phyloP scores from a whole-genome alignment of 1,140 invertebrate species.

The Pseudobourletiella spinata region DNA sequence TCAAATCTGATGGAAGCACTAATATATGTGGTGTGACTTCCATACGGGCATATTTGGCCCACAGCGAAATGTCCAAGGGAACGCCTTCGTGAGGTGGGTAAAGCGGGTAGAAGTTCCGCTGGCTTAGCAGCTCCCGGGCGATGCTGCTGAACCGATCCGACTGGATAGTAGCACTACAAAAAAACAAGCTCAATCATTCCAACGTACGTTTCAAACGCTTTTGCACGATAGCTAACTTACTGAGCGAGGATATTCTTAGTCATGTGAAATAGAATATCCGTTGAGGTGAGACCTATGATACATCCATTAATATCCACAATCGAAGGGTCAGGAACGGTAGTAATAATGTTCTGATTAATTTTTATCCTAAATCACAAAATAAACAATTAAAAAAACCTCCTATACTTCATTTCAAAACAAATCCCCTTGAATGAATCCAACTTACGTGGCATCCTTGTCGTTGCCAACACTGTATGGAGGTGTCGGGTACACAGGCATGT shows the following conservation, averaged over 20 bases:
- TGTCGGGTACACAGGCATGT: slow-evolving; percentile 70
- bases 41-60: slow-evolving; percentile 56
- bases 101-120: slow-evolving; percentile 72
- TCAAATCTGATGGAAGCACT: slow-evolving; percentile 71
- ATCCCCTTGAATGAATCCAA: too few species aligned
- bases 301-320: slow-evolving; percentile 66
- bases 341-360: background rate
- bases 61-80: slow-evolving; percentile 58
- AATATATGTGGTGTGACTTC: slow-evolving; percentile 67
- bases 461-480: slow-evolving; percentile 48
- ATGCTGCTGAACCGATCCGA: slow-evolving; percentile 59
- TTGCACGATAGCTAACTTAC: slow-evolving; percentile 49
- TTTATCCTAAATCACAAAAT: background rate
- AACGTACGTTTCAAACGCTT: too few species aligned
- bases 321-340: slow-evolving; percentile 60
- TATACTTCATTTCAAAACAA: too few species aligned
- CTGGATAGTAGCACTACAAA: slow-evolving; percentile 14
- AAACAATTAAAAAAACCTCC: too few species aligned
- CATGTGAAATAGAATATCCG: slow-evolving; percentile 71
- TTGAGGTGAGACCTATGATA: slow-evolving; percentile 65
- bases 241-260: slow-evolving; percentile 62
- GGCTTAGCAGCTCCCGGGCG: slow-evolving; percentile 62
- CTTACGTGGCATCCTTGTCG: background rate
- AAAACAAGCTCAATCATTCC: background rate
- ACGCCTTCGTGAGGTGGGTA: slow-evolving; percentile 60